Conservation (phyloP, 1,140 invertebrate species). For the Neotoxoptera formosana region DNA sequence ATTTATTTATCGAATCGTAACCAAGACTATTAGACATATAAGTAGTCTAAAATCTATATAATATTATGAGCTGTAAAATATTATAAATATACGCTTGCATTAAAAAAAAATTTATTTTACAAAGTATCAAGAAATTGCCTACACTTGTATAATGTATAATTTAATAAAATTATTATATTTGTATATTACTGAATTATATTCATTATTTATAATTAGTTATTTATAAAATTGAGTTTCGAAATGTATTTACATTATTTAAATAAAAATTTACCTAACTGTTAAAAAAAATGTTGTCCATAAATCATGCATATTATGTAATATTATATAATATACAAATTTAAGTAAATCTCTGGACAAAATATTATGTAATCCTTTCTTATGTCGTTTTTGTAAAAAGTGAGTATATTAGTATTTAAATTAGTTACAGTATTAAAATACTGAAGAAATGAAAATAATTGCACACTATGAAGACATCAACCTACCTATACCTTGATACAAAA, state of each 20-base stretch:
- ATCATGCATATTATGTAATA: not conserved
- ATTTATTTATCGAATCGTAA: slow-evolving; percentile 54
- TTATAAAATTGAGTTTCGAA: not conserved
- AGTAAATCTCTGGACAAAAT: not conserved
- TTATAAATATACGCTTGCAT: slow-evolving; percentile 39
- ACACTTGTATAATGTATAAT: slow-evolving; percentile 13
- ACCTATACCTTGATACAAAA: not conserved
- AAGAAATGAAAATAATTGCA: not conserved
- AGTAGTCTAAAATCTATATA: slow-evolving; percentile 47
- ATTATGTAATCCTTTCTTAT: not conserved
- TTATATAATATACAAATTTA: not conserved
- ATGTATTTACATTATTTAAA: slow-evolving; percentile 3
- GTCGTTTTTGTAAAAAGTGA: not conserved
- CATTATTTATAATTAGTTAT: slow-evolving; percentile 10
- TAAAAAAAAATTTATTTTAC: not conserved
- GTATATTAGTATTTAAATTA: not conserved
- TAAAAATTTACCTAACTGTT: not conserved
- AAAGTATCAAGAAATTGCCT: not conserved
- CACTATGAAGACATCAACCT: too few species aligned
- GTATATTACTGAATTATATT: slow-evolving; percentile 20
- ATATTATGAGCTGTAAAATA: slow-evolving; percentile 47
- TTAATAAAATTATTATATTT: slow-evolving; percentile 17
- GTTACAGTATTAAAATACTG: not conserved
- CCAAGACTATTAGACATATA: slow-evolving; percentile 56
- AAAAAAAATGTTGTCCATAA: not conserved